These are phyloP conservation scores for Lithobius niger DNA, from an alignment of 1,140 invertebrate species.

Conservation along the genomic window DNA sequence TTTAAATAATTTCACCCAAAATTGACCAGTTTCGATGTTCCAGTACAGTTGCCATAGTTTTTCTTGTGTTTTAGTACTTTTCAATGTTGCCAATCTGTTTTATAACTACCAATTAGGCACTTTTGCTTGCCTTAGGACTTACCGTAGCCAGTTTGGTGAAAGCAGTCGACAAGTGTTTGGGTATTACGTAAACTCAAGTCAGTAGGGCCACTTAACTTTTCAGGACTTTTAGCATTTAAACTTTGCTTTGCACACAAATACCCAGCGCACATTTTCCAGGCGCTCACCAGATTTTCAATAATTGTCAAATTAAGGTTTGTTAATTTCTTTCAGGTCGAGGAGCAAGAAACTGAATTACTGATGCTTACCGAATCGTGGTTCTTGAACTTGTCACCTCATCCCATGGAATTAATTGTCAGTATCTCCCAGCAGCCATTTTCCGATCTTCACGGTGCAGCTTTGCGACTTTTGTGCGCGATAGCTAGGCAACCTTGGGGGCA, in stretches of 20 bases:
- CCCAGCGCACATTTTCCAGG: constrained; percentile 27
- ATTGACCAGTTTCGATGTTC: neutral
- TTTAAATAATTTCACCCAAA: neutral
- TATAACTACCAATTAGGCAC: neutral
- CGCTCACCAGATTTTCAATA: neutral
- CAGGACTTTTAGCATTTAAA: neutral
- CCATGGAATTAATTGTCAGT: constrained; percentile 39
- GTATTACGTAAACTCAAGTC: neutral
- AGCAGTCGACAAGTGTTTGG: neutral
- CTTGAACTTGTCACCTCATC: constrained; percentile 34
- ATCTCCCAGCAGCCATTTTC: constrained; percentile 46
- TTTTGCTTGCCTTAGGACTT: neutral
- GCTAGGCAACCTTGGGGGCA: constrained; percentile 47
- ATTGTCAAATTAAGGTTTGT: neutral
- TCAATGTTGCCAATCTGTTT: neutral
- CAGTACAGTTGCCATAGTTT: neutral
- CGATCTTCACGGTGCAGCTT: constrained; percentile 40
- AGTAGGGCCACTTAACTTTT: neutral
- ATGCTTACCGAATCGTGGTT: constrained; percentile 45
- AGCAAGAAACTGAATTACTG: constrained; percentile 33
- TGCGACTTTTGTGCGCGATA: constrained; percentile 38
- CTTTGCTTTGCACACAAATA: constrained; percentile 10
- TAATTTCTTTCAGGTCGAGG: constrained; percentile 19
- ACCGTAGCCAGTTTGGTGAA: neutral
- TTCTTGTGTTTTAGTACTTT: neutral